Evolutionary conservation across 2,113 vertebrate genomes (phyloP), one percentile per base, ranked within the genome.

Genomic region (Tamias sibiricus): DNA sequence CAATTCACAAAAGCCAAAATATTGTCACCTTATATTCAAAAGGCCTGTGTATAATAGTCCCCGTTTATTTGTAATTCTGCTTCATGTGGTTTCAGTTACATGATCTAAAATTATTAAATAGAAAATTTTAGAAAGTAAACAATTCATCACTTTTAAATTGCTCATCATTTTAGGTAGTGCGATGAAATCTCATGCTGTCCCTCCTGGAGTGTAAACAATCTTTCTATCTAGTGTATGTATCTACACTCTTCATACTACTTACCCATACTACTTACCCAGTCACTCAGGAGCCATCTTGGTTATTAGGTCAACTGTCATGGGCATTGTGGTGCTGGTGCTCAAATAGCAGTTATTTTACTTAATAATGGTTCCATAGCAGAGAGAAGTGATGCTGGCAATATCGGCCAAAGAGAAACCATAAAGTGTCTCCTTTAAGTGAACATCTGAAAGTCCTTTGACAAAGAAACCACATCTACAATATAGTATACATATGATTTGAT

Each of bases 1-100:
- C 80, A 87, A 83, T 71, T 66, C 42, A 90, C 52, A 93, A 95
- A 86, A 93, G 30, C 16, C 49, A 91, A 96, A 93, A 84, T 83
- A 86, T 90, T 69, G 79, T 94, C 35, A 64, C 40, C 49, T 90
- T 92, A 49, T 87, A 80, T 40, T 62, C 57, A 62, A 74, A 94
- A 92, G 42, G 11, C 66, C 47, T 64, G 11, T 87, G 17, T 42
- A 47, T 42, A 75, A 26, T 44, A 44, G 72, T 75, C 37, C 24
- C 20, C 24, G 12, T 42, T 75, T 75, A 44, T 75, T 9, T 26
- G 42, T 42, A 75, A 28, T 52, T 79, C 64, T 42, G 28, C 14
- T 30, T 66, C 42, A 24, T 44, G 42, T 75, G 26, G 72, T 75
- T 75, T 47, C 26, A 44, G 42, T 44, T 75, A 26, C 42, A 42